These are phyloP conservation scores for Ctenodactylus gundi DNA, from an alignment of 2,113 vertebrate genomes.

Conservation along the genomic window DNA sequence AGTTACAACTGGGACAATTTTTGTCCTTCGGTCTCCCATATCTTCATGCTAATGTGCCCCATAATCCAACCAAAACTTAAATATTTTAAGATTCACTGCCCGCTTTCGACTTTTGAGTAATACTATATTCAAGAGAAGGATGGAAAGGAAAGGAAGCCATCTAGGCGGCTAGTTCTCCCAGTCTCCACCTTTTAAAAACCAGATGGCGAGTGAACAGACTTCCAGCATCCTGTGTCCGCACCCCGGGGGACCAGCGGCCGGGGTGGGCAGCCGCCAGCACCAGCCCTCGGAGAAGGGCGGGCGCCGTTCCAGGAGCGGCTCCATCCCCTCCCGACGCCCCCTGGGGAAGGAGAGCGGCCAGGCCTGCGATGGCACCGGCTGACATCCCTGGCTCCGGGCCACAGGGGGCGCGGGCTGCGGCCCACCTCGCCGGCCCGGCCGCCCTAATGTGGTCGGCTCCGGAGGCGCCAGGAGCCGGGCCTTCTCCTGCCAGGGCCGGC, in stretches of 20 bases:
- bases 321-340: neutral
- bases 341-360: neutral
- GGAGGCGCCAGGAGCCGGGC: neutral
- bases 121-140: neutral
- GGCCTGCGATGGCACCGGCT: neutral
- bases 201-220: neutral
- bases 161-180: neutral
- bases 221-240: neutral
- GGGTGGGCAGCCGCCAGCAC: neutral
- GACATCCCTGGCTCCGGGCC: conserved; percentile 41
- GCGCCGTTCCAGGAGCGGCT: conserved; percentile 36
- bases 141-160: neutral
- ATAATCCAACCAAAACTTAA: neutral
- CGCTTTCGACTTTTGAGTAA: neutral
- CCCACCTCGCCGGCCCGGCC: conserved; percentile 46
- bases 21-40: neutral
- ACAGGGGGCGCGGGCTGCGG: neutral
- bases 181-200: neutral
- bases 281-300: neutral
- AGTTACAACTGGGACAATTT: neutral
- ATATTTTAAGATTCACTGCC: neutral
- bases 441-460: conserved; percentile 56
- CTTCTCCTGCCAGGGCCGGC: neutral
- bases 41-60: neutral
- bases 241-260: neutral